Evolutionary conservation across 1,140 invertebrate genomes (phyloP), one percentile per base, ranked within the genome.

Genomic region (Drosophila tropicalis): DNA sequence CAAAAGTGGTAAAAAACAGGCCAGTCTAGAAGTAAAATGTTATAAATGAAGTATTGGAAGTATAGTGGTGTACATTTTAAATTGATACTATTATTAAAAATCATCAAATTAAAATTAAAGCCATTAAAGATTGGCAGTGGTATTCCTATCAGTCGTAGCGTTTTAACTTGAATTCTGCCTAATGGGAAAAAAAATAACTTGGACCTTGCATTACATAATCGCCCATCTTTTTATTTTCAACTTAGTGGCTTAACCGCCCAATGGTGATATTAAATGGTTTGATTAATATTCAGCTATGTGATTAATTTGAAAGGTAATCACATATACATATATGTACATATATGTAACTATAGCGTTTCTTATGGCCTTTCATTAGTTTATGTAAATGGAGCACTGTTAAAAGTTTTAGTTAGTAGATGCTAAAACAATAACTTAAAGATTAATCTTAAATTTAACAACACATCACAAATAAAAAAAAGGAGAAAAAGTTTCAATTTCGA

Each of bases 381-480:
- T 84, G 68, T 84, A 73, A 67, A 77, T 41, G 61, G 40, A 67
- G 56, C 72, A 62, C 54, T 63, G 39, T 55, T 70, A 70, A 66
- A 55, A 54, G 60, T 32, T 73, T 80, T 56, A 57, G 51, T 62
- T 47, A 51, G 66, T 61, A 29, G 19, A 12, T 19, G 22, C 17
- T 51, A 51, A 51, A 51, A 5, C 22, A 22, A 19, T 51, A 55
- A 67, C 67, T 78, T 85, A 85, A 67, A 67, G 57, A 44, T 57
- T 54, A 57, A 44, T 12, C 60, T 67, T 79, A 73, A 17, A 56
- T 17, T 73, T 82, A 77, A 39, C 41, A 54, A 66, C 41, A 54
- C 57, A 70, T 54, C 66, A 51, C 22, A n/a, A 47, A 67, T 17
- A 36, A 17, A 15, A 47, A 29, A 25, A 41, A 29, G 13, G 5